Percentiles rank a stretch among this genome's conserved stretches.
Evolutionary conservation across 2,113 vertebrate species (phyloP).

Genomic region (Chrysemys picta): DNA sequence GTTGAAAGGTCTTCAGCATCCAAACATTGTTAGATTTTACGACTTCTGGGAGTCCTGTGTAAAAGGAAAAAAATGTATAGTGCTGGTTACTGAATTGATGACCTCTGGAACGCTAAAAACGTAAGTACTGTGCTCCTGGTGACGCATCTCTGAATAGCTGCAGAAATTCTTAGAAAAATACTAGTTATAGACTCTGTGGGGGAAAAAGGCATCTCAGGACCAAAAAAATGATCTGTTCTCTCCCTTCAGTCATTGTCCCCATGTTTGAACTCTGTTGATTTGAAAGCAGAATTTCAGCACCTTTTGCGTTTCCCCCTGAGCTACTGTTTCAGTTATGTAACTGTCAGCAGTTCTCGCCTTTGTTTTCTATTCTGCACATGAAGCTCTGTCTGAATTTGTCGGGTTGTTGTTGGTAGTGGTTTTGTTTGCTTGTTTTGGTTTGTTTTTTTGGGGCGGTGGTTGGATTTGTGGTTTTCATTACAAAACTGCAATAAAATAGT

Average conservation of each 20-base stretch:
- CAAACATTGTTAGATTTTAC: constrained; percentile 97
- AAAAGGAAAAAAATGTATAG: constrained; percentile 95
- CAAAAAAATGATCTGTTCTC: constrained; percentile 56
- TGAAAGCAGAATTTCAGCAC: constrained; percentile 32
- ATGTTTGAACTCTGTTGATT: rapidly evolving
- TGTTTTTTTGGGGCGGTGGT: background rate
- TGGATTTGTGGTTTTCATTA: background rate
- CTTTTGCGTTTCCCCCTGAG: background rate
- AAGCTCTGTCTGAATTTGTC: background rate
- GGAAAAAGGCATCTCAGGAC: constrained; percentile 38
- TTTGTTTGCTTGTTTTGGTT: background rate
- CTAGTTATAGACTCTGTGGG: background rate
- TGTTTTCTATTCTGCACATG: background rate
- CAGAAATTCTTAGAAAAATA: constrained; percentile 61
- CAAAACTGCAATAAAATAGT: background rate
- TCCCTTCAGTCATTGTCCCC: constrained; percentile 38
- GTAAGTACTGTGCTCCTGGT: constrained; percentile 79
- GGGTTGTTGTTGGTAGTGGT: background rate
- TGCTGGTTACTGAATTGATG: constrained; percentile 97
- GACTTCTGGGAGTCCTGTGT: constrained; percentile 98
- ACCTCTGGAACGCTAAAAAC: constrained; percentile 98
- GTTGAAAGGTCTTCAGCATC: constrained; percentile 97
- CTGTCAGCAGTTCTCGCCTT: background rate
- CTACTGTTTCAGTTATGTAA: constrained; percentile 1
- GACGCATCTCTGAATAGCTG: constrained; percentile 25